Evolutionary conservation across 2,113 vertebrate genomes (phyloP).

Genomic region (Genyomyrus donnyi): DNA sequence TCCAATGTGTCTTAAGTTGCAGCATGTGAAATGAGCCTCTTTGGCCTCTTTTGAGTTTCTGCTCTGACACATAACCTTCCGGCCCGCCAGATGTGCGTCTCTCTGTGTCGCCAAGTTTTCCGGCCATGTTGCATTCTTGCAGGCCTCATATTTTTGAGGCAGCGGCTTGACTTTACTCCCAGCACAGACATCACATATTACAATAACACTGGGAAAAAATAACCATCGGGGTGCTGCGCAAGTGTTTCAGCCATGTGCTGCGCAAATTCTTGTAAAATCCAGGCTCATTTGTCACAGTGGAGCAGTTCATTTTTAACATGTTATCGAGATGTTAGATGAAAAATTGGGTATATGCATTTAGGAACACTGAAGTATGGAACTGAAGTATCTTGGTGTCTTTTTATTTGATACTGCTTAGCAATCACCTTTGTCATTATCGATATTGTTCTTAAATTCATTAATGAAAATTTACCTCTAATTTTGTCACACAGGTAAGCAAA

Average conservation of each 20-base stretch:
- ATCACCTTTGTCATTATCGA: neutral
- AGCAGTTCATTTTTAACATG: neutral
- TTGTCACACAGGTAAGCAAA: neutral
- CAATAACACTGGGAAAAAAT: neutral
- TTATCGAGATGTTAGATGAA: neutral
- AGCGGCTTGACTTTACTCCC: neutral
- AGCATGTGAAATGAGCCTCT: conserved; percentile 16
- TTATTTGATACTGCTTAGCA: neutral
- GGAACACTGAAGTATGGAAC: neutral
- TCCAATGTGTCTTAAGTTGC: conserved; percentile 16
- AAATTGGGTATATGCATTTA: neutral
- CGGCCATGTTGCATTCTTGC: neutral
- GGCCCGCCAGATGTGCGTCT: conserved; percentile 9
- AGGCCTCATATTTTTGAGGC: neutral
- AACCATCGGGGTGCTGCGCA: neutral
- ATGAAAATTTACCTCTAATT: neutral
- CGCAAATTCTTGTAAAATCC: neutral
- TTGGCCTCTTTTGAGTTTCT: conserved; percentile 13
- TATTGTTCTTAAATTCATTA: neutral
- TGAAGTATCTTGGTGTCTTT: neutral
- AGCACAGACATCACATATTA: conserved; percentile 7
- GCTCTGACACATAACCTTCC: conserved; percentile 15
- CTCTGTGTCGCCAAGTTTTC: conserved; percentile 27
- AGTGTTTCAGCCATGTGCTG: neutral
- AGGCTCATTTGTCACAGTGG: conserved; percentile 4